Percentiles rank a stretch among this genome's conserved stretches.
These are phyloP conservation scores for Botia kubotai DNA, from an alignment of 2,797 vertebrate genomes.

Conservation along the genomic window DNA sequence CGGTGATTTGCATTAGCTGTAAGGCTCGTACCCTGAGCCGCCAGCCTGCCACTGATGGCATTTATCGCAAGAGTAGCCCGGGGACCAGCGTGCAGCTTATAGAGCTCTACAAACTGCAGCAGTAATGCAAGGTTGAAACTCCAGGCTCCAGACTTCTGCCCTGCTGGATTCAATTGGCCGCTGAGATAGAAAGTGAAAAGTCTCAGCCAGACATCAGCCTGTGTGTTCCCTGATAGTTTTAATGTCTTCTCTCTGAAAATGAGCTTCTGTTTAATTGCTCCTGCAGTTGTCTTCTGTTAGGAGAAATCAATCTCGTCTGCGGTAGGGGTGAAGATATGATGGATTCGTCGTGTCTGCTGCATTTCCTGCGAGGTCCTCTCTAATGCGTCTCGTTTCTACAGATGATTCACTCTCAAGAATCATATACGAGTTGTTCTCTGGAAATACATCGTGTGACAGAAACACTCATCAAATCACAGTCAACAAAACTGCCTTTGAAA, in stretches of 20 bases:
- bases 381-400: conserved; percentile 17
- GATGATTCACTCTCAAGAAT: conserved; percentile 39
- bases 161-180: conserved; percentile 46
- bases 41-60: conserved; percentile 35
- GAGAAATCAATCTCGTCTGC: conserved; percentile 46
- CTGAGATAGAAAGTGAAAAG: conserved; percentile 48
- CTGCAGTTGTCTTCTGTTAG: conserved; percentile 46
- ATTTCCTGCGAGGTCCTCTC: conserved; percentile 10
- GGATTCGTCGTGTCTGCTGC: not conserved
- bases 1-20: conserved; percentile 45
- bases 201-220: conserved; percentile 37
- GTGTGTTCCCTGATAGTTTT: conserved; percentile 45
- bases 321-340: conserved; percentile 24
- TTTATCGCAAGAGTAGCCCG: conserved; percentile 32
- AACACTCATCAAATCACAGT: conserved; percentile 20
- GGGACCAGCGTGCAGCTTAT: conserved; percentile 20
- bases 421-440: conserved; percentile 22
- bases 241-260: conserved; percentile 46
- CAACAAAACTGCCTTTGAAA: not conserved
- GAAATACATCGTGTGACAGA: conserved; percentile 21
- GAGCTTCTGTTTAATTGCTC: conserved; percentile 53
- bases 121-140: conserved; percentile 20
- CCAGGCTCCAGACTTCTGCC: conserved; percentile 38
- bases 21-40: conserved; percentile 27
- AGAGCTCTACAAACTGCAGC: conserved; percentile 17